Evolutionary conservation across 2,113 vertebrate species (phyloP).

Genomic region (Ophiodon elongatus): DNA sequence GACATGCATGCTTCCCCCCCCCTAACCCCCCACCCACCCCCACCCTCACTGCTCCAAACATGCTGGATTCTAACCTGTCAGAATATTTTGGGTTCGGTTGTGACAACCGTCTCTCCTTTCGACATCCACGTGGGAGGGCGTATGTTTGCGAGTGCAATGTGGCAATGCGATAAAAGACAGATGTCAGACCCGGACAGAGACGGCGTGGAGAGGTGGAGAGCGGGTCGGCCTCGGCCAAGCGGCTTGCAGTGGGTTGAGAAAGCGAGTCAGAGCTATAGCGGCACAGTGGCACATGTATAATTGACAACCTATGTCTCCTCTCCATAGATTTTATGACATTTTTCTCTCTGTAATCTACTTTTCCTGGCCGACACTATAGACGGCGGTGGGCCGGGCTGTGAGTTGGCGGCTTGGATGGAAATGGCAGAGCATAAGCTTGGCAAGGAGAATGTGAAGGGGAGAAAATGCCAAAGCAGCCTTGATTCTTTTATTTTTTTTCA

Average conservation of each 20-base stretch:
- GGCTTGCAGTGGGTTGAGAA: slow-evolving; percentile 62
- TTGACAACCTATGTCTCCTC: slow-evolving; percentile 73
- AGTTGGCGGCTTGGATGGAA: slow-evolving; percentile 49
- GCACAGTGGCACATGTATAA: slow-evolving; percentile 75
- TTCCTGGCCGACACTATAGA: slow-evolving; percentile 51
- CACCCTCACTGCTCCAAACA: neutral
- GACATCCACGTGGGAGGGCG: slow-evolving; percentile 32
- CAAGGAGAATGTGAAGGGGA: slow-evolving; percentile 50
- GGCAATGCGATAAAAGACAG: slow-evolving; percentile 66
- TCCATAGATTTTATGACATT: slow-evolving; percentile 73
- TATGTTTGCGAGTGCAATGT: slow-evolving; percentile 17
- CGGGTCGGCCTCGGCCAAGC: slow-evolving; percentile 39
- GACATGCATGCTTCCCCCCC: slow-evolving; percentile 35
- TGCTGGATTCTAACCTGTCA: slow-evolving; percentile 54
- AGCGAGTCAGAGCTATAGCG: slow-evolving; percentile 55
- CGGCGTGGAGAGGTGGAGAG: slow-evolving; percentile 35
- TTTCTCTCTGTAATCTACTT: slow-evolving; percentile 73
- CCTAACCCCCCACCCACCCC: neutral
- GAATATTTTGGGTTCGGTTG: slow-evolving; percentile 64
- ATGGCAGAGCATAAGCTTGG: slow-evolving; percentile 69
- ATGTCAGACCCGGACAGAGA: slow-evolving; percentile 64
- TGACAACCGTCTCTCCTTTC: slow-evolving; percentile 47
- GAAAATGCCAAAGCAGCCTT: slow-evolving; percentile 62
- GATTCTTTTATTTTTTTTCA: slow-evolving; percentile 24
- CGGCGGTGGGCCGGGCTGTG: slow-evolving; percentile 51